Conservation (phyloP, 2,113 vertebrate species). For the Marcusenius ussheri region DNA sequence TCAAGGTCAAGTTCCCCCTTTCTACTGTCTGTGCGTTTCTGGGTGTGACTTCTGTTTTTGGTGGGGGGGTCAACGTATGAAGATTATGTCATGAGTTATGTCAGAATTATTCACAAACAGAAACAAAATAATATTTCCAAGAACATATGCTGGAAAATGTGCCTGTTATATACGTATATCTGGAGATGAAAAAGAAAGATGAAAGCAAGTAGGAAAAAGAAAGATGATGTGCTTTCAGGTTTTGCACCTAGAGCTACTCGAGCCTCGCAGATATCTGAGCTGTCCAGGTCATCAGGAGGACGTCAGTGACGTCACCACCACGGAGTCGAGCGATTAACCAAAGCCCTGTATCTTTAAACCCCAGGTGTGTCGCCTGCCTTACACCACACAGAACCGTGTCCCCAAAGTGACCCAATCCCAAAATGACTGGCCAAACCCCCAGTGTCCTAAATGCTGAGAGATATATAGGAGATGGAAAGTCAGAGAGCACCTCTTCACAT, state of each 20-base stretch:
- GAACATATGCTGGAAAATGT: neutral
- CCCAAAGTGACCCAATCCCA: neutral
- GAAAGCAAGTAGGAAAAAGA: neutral
- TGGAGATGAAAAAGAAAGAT: neutral
- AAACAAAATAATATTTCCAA: neutral
- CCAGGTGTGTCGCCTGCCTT: neutral
- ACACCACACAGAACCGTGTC: neutral
- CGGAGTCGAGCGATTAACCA: neutral
- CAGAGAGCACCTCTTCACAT: slow-evolving; percentile 3
- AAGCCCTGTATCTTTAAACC: neutral
- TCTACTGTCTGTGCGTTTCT: slow-evolving; percentile 31
- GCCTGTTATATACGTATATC: neutral
- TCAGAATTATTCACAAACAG: neutral
- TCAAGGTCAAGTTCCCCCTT: slow-evolving; percentile 60
- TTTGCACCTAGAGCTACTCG: neutral
- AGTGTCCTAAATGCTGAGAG: neutral
- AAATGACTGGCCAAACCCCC: neutral
- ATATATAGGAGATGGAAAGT: neutral
- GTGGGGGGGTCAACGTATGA: neutral
- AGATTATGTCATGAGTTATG: neutral
- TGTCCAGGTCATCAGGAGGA: neutral
- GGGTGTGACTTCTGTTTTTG: slow-evolving; percentile 15
- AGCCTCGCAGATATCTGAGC: neutral
- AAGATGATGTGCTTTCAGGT: neutral
- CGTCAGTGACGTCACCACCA: neutral